Evolutionary conservation across 2,888 invertebrate genomes (phyloP).

Genomic region (Dromius quadrimaculatus): DNA sequence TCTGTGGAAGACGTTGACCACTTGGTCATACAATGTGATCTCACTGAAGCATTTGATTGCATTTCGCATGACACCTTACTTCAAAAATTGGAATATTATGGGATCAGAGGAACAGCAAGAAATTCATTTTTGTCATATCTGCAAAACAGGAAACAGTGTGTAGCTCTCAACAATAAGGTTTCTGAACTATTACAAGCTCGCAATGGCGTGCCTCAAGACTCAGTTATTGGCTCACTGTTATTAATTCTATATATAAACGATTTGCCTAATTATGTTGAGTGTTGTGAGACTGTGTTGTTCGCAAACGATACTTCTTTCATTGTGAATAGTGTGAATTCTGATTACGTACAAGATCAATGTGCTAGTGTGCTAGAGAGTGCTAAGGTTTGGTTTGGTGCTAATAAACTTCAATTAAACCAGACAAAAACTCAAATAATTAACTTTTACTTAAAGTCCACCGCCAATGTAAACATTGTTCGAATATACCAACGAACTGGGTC

Average conservation of each 20-base stretch:
- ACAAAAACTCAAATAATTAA: neutral
- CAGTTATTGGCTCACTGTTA: neutral
- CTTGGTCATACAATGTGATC: too few species aligned
- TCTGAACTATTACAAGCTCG: too few species aligned
- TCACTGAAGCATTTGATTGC: too few species aligned
- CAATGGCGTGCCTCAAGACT: too few species aligned
- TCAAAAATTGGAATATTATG: too few species aligned
- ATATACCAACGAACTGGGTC: neutral
- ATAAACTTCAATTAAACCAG: neutral
- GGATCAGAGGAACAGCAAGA: too few species aligned
- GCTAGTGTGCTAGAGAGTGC: neutral
- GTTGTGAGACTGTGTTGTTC: neutral
- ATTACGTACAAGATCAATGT: neutral
- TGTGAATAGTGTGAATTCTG: neutral
- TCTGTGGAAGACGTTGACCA: too few species aligned
- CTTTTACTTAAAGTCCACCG: neutral
- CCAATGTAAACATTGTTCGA: neutral
- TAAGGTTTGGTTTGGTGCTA: neutral
- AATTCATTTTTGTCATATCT: too few species aligned
- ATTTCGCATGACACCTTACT: too few species aligned
- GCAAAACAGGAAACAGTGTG: too few species aligned
- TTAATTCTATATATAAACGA: neutral
- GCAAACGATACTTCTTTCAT: neutral
- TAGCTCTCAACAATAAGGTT: too few species aligned
- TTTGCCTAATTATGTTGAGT: neutral